phyloP scores from a whole-genome alignment of 2,888 invertebrate species.

The Apodemia duryi region DNA sequence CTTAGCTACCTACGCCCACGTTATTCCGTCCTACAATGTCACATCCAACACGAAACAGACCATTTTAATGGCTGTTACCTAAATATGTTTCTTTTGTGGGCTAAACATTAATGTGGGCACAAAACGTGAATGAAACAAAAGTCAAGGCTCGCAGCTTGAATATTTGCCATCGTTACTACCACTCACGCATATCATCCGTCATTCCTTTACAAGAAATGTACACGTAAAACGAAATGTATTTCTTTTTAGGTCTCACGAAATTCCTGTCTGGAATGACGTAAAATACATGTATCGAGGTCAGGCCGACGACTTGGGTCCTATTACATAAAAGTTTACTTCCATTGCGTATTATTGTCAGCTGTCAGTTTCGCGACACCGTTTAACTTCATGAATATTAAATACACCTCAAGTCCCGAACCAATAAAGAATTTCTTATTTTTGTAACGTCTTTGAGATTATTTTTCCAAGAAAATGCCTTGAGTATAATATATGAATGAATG shows the following conservation, averaged over 20 bases:
- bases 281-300: conserved; percentile 46
- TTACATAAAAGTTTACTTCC: conserved; percentile 22
- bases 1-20: no score
- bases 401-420: conserved; percentile 13
- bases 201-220: conserved; percentile 1
- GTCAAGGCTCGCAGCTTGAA: neutral
- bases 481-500: neutral
- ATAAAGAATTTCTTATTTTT: conserved; percentile 14
- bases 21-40: neutral
- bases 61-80: neutral
- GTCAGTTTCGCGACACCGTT: conserved; percentile 19
- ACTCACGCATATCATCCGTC: conserved; percentile 5
- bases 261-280: conserved; percentile 19
- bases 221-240: conserved; percentile 1
- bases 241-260: conserved; percentile 11
- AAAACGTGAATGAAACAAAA: conserved; percentile 7
- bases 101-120: neutral
- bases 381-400: conserved; percentile 20
- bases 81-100: conserved; percentile 6
- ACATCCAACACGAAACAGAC: neutral
- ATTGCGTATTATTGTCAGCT: conserved; percentile 23
- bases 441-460: conserved; percentile 4
- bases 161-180: neutral
- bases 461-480: neutral
- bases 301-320: conserved; percentile 37